Base-by-base conservation (phyloP, 2,797 vertebrate genomes). In the Lagocephalus sceleratus region DNA sequence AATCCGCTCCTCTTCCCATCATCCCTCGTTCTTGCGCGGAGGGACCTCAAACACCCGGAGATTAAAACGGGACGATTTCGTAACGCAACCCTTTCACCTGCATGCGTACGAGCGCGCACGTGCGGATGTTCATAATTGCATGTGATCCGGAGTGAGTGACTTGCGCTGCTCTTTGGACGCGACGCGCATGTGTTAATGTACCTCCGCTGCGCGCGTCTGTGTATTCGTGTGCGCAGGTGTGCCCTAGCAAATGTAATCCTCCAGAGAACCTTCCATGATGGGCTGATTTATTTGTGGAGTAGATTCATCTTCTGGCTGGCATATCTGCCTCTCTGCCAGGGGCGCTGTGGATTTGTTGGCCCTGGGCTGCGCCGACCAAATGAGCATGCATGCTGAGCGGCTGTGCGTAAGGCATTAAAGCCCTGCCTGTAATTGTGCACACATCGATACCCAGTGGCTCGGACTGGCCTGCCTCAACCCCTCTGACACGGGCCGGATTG, bases 231-330 rank as follows among this genome's bases (percentile, higher is more conserved):
- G 47, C 71, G 66, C 87, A 87, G 85, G 83, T 89, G 87, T 86
- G 84, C 69, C 81, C 84, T 67, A 79, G 82, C 78, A 82, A 76
- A 85, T 58, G 26, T 47, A 84, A 82, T 78, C 73, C 85, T 61
- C 82, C 1, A 8, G 84, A 70, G 76, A 20, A 65, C 63, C 49
- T 44, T 57, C 51, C 41, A 41, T 43, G 57, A 76, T 72, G 66
- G 68, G 76, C 76, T 78, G 72, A 81, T 87, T 78, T 83, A 87
- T 86, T 83, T 81, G 81, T 71, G 60, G 83, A 82, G 71, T 71
- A 78, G 68, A 84, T 85, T 86, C 68, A 79, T 87, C 81, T 85
- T 77, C 55, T 63, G 73, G 60, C 66, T 72, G 71, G 59, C 71
- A 76, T 74, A 82, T 76, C 80, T 84, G 80, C 65, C 57, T 71